These are phyloP conservation scores for Neodiprion lecontei DNA, from an alignment of 1,140 invertebrate species.

Conservation along the genomic window DNA sequence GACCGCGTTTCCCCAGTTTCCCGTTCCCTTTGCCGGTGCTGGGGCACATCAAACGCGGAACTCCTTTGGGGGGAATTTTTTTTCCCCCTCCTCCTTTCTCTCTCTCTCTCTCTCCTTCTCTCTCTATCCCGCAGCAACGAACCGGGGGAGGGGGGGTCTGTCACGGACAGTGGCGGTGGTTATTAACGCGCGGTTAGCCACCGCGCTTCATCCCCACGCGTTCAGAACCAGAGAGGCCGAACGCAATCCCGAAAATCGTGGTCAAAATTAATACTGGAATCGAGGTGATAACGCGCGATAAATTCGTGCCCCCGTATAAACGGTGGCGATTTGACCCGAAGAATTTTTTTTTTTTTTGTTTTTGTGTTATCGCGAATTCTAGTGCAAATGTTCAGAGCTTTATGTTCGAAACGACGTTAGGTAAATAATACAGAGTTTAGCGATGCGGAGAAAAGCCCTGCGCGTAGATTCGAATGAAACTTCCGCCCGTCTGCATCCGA, in stretches of 20 bases:
- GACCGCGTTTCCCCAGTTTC: conserved; percentile 1
- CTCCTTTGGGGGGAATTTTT: not conserved
- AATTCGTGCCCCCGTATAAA: too few relatives aligned
- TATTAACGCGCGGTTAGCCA: not conserved
- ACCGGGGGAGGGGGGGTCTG: not conserved
- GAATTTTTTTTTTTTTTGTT: too few relatives aligned
- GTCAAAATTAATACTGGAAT: too few relatives aligned
- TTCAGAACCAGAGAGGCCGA: not conserved
- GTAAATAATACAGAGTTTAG: too few relatives aligned
- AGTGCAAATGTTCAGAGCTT: too few relatives aligned
- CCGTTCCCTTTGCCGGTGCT: conserved; percentile 7
- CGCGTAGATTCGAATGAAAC: not conserved
- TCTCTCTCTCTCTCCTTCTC: conserved; percentile 19
- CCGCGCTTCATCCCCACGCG: not conserved
- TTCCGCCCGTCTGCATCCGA: conserved; percentile 3
- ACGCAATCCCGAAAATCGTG: not conserved
- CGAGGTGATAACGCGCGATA: too few relatives aligned
- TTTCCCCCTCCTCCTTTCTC: conserved; percentile 26
- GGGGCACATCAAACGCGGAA: conserved; percentile 12
- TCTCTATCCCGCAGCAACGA: not conserved
- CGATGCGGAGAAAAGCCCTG: too few relatives aligned
- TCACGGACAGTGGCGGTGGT: not conserved
- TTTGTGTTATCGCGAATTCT: too few relatives aligned
- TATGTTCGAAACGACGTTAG: too few relatives aligned
- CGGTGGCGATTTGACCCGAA: too few relatives aligned